phyloP scores from a whole-genome alignment of 2,113 vertebrate genomes.

The Poeciliopsis turrubarensis region DNA sequence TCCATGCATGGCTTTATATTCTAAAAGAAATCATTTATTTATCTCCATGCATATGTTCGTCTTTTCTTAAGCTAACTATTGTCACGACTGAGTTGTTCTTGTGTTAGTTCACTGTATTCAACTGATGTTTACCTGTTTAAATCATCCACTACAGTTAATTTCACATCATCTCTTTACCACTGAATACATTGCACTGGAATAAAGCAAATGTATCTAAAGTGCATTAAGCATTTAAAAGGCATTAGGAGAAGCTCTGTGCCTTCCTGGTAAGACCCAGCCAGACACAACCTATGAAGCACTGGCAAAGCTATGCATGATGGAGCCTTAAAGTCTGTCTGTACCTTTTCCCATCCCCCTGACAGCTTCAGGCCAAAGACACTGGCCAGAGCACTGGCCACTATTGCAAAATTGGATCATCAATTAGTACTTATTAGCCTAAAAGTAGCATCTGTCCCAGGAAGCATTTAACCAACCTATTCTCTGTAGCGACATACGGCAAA shows the following conservation, averaged over 20 bases:
- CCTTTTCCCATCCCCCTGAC: slow-evolving; percentile 35
- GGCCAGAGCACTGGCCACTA: slow-evolving; percentile 69
- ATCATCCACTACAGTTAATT: background rate
- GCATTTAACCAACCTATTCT: slow-evolving; percentile 80
- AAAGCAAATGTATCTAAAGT: background rate
- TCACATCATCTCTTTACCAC: background rate
- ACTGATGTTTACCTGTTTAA: background rate
- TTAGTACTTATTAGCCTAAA: slow-evolving; percentile 81
- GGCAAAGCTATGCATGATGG: slow-evolving; percentile 22
- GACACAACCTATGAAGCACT: slow-evolving; percentile 32
- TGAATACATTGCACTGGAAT: background rate
- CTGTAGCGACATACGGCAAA: slow-evolving; percentile 71
- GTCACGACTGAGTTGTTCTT: background rate
- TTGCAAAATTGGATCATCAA: slow-evolving; percentile 81
- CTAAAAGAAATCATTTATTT: no score
- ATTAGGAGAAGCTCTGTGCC: slow-evolving; percentile 23
- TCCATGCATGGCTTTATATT: no score
- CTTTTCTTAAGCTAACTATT: background rate
- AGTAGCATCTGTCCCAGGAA: slow-evolving; percentile 82
- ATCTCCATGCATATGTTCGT: no score
- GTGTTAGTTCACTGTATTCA: background rate
- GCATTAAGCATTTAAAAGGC: background rate
- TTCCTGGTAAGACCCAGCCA: slow-evolving; percentile 41
- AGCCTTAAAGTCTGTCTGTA: slow-evolving; percentile 28
- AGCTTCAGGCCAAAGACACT: slow-evolving; percentile 65